These are phyloP conservation scores for Vannuccia rotundouncinata DNA, from an alignment of 2,888 invertebrate genomes.

Conservation along the genomic window DNA sequence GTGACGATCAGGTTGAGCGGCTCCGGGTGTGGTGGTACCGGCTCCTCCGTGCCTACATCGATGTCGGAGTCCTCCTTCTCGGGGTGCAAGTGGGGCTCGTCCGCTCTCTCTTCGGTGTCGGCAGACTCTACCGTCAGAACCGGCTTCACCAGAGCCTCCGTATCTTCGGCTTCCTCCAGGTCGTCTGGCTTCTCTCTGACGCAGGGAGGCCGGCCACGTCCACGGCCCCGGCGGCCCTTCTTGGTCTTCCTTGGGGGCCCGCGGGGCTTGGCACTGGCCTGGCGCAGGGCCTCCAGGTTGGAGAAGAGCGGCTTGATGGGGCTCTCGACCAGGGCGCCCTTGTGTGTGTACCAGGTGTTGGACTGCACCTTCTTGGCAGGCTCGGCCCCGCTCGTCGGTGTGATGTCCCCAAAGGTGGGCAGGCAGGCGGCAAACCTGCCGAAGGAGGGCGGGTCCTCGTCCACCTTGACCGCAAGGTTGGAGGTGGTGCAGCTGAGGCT, in stretches of 20 bases:
- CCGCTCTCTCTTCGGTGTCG: not conserved
- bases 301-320: not conserved
- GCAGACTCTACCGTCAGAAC: not conserved
- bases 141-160: not conserved
- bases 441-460: not conserved
- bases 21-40: not conserved
- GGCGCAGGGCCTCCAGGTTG: not conserved
- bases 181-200: not conserved
- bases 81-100: not conserved
- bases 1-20: not conserved
- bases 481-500: not conserved
- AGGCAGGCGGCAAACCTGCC: not conserved
- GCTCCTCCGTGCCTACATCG: not conserved
- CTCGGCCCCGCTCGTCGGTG: not conserved
- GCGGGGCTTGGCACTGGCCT: not conserved
- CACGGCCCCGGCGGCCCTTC: no score
- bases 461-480: not conserved
- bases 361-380: not conserved
- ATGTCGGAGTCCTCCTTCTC: not conserved
- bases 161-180: not conserved
- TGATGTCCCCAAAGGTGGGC: not conserved
- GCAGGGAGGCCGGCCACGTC: no score
- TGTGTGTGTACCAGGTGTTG: not conserved
- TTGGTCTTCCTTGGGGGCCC: not conserved
- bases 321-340: not conserved